Conservation (phyloP, 2,797 vertebrate species). For the Gymnodraco acuticeps region DNA sequence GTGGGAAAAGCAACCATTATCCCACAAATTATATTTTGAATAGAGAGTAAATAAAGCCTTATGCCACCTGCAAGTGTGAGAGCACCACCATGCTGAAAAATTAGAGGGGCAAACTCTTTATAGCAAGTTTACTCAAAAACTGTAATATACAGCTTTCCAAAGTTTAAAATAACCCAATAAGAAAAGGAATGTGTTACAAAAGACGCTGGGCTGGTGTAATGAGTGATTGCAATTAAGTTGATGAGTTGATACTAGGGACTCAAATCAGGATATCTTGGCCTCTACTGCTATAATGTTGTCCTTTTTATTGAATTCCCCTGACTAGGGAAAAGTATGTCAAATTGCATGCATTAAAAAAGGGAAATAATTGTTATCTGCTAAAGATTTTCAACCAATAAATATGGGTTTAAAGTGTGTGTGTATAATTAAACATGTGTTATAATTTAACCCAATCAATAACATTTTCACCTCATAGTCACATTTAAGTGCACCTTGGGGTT, state of each 20-base stretch:
- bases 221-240: neutral
- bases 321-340: neutral
- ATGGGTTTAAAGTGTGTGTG: neutral
- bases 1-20: constrained; percentile 55
- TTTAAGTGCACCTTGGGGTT: neutral
- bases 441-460: neutral
- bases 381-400: neutral
- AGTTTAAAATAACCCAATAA: neutral
- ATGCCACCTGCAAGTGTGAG: constrained; percentile 20
- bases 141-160: neutral
- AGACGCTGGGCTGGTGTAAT: neutral
- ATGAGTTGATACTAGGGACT: neutral
- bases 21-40: constrained; percentile 38
- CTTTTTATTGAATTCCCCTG: neutral
- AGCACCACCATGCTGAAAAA: neutral
- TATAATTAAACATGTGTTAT: neutral
- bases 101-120: neutral
- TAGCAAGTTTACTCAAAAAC: neutral
- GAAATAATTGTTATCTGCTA: neutral
- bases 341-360: neutral
- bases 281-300: neutral
- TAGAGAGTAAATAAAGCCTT: constrained; percentile 25
- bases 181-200: neutral
- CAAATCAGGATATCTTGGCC: too few species aligned
- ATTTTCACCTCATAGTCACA: neutral